Base-by-base conservation (phyloP, 2,797 vertebrate genomes). In the Microctenopoma stevenorrisi region DNA sequence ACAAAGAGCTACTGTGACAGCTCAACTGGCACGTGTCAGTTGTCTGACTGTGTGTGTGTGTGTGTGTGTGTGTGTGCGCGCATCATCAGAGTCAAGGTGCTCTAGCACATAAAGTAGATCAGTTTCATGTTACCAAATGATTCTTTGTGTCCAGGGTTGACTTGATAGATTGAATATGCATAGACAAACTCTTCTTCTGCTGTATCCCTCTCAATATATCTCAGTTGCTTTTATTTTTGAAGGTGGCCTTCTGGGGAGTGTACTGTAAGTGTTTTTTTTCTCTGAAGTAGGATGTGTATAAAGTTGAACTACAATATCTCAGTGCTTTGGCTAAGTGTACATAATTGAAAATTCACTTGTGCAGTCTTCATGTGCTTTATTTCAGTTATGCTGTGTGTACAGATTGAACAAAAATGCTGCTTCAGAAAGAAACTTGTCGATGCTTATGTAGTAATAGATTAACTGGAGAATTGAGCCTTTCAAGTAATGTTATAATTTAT, bases 231-330 rank as follows among this genome's bases (percentile, higher is more conserved):
- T 18, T 73, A 4, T 47, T 67, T 81, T 64, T 67, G 30, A 86
- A 76, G 67, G 84, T 75, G 76, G 81, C 86, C 76, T 88, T 87
- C 68, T 58, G n/a, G 62, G 78, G 72, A 74, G 53, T 81, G 64
- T 64, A 68, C 11, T 74, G 15, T 60, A 51, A 65, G 25, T 63
- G 51, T 72, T 26, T 67, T 54, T 64, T 43, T 35, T 46, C 26
- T 65, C 68, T 57, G 6, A 78, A 49, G 16, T 70, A 72, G 52
- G 59, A 51, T 51, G 48, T 65, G 65, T 74, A 42, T 65, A 50
- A 83, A 79, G 40, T 70, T 58, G 37, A 66, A 50, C 48, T 61
- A 35, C 15, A 71, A 33, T 5, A 26, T 74, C 25, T 57, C 56
- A 64, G 82, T 84, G 89, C 84, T 87, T 90, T 89, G 53, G 51